Conservation (phyloP, 2,888 invertebrate genomes). For the Leucophora obtusa region DNA sequence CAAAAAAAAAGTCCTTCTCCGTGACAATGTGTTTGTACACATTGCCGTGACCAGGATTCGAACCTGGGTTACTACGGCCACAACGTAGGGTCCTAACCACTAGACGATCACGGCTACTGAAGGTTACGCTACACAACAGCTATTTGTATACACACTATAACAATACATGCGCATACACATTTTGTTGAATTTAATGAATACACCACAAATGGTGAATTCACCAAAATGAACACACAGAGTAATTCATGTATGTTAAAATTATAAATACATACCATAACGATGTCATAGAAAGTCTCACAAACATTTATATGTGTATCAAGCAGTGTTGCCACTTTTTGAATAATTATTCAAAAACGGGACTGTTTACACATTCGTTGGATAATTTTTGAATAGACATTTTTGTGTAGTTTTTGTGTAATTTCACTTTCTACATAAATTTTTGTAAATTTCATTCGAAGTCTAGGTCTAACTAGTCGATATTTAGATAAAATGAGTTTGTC, state of each 20-base stretch:
- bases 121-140: background rate
- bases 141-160: background rate
- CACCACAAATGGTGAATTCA: background rate
- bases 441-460: too few species aligned
- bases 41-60: constrained; percentile 77
- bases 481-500: too few species aligned
- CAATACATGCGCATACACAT: background rate
- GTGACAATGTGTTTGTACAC: constrained; percentile 58
- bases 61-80: constrained; percentile 79
- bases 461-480: too few species aligned
- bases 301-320: too few species aligned
- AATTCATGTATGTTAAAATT: background rate
- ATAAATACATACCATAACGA: too few species aligned
- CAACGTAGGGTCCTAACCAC: constrained; percentile 79
- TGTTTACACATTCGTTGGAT: too few species aligned
- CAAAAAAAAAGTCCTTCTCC: constrained; percentile 43
- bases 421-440: too few species aligned
- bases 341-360: too few species aligned
- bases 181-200: background rate
- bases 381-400: too few species aligned
- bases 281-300: too few species aligned
- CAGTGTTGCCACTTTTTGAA: too few species aligned
- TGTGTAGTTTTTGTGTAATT: too few species aligned
- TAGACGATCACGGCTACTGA: constrained; percentile 78
- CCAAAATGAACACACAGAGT: background rate